Conservation (phyloP, 2,888 invertebrate species). For the Ethmia dodecea region DNA sequence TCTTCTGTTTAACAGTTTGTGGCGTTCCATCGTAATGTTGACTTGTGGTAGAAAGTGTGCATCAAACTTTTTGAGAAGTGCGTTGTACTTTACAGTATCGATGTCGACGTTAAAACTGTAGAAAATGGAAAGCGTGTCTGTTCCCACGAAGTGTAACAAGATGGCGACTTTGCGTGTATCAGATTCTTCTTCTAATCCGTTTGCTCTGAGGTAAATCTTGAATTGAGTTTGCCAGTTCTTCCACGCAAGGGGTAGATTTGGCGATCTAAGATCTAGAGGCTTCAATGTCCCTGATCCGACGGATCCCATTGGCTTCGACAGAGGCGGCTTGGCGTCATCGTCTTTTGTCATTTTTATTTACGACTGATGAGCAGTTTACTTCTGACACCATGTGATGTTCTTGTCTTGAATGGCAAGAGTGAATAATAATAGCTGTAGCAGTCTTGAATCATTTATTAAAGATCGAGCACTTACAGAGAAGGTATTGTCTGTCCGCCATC, state of each 20-base stretch:
- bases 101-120: constrained; percentile 12
- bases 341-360: not conserved
- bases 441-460: no score
- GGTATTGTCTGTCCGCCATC: no score
- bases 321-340: not conserved
- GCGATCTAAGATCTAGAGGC: not conserved
- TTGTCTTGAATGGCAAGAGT: no score
- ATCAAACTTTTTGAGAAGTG: constrained; percentile 6
- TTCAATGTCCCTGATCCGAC: not conserved
- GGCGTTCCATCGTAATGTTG: constrained; percentile 15
- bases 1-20: constrained; percentile 13
- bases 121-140: constrained; percentile 11
- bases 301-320: not conserved
- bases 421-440: no score
- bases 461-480: no score
- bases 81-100: constrained; percentile 1
- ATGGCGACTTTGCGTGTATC: constrained; percentile 12
- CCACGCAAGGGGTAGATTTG: constrained; percentile 1
- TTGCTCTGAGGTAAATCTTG: constrained; percentile 8
- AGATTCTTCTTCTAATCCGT: constrained; percentile 6
- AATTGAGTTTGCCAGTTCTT: constrained; percentile 1
- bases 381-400: not conserved
- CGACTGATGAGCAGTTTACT: not conserved
- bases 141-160: constrained; percentile 9
- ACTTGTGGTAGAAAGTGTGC: constrained; percentile 12